Conservation (phyloP, 2,113 vertebrate genomes). For the Hippocampus barbouri region DNA sequence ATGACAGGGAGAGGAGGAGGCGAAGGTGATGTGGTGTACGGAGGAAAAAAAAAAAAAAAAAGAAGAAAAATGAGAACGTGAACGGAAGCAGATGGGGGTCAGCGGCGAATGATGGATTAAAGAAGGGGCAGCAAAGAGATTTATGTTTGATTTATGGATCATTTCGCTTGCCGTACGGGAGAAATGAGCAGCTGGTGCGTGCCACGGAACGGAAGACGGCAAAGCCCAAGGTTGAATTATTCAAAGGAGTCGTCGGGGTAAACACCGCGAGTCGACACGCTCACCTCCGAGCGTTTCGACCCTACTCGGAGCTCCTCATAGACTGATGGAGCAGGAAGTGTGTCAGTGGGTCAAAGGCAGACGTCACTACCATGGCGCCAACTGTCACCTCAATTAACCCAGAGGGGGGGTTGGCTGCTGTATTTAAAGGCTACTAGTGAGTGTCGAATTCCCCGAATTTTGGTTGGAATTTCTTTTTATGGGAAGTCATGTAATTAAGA, state of each 20-base stretch:
- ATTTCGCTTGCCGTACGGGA: constrained; percentile 18
- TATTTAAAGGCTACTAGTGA: background rate
- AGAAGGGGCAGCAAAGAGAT: constrained; percentile 23
- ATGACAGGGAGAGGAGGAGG: constrained; percentile 16
- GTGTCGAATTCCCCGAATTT: background rate
- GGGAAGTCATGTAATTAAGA: background rate
- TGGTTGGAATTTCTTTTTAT: background rate
- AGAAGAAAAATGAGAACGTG: constrained; percentile 11
- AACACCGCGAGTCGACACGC: constrained; percentile 53
- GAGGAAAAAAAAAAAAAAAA: constrained; percentile 22
- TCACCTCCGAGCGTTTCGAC: background rate
- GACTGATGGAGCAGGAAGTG: constrained; percentile 67
- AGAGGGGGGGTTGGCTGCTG: background rate
- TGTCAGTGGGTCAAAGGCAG: constrained; percentile 67
- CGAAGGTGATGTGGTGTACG: constrained; percentile 6
- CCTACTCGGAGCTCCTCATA: constrained; percentile 23
- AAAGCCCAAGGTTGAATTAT: constrained; percentile 49
- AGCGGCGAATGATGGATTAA: constrained; percentile 29
- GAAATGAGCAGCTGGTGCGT: constrained; percentile 52
- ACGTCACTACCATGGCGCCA: constrained; percentile 5
- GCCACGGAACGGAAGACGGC: constrained; percentile 11
- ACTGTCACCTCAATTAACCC: constrained; percentile 42
- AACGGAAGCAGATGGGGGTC: constrained; percentile 27
- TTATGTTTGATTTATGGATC: constrained; percentile 12
- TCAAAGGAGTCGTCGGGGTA: constrained; percentile 44